These are phyloP conservation scores for Anthopleura xanthogrammica DNA, from an alignment of 92 coral and sea anemone genomes.

Conservation along the genomic window DNA sequence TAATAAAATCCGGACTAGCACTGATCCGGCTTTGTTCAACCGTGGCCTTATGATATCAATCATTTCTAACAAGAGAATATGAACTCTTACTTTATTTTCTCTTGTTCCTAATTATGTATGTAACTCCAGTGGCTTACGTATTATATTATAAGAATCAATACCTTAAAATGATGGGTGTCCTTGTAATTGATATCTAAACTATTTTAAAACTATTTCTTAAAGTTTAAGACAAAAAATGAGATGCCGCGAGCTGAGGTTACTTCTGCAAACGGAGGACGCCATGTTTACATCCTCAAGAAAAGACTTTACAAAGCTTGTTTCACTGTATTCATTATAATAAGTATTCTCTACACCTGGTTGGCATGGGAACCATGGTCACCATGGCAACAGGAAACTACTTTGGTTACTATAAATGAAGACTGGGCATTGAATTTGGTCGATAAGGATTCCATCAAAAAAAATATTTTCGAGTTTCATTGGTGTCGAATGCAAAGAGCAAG, in stretches of 20 bases:
- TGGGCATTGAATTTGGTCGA: neutral
- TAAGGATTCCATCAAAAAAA: conserved; percentile 2
- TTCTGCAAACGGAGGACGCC: conserved; percentile 2
- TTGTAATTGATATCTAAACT: no score
- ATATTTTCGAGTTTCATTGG: conserved; percentile 57
- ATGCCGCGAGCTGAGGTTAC: conserved; percentile 10
- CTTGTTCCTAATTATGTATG: no score
- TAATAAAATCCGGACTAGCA: no score
- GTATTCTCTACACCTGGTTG: conserved; percentile 3
- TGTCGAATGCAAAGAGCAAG: conserved; percentile 72
- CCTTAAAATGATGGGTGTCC: no score
- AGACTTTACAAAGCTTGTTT: conserved; percentile 3
- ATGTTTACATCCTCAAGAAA: conserved; percentile 6
- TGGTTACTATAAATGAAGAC: neutral
- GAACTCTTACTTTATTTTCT: no score
- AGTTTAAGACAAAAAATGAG: conserved; percentile 3
- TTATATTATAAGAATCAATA: no score
- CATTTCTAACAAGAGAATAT: no score
- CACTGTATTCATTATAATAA: neutral
- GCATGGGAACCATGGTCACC: conserved; percentile 26
- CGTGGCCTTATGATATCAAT: no score
- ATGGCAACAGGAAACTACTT: neutral
- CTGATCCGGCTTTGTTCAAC: no score
- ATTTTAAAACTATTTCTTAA: neutral
- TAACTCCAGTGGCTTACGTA: no score